phyloP scores from a whole-genome alignment of 1,140 invertebrate genomes.

The Drosophila kanapiae region DNA sequence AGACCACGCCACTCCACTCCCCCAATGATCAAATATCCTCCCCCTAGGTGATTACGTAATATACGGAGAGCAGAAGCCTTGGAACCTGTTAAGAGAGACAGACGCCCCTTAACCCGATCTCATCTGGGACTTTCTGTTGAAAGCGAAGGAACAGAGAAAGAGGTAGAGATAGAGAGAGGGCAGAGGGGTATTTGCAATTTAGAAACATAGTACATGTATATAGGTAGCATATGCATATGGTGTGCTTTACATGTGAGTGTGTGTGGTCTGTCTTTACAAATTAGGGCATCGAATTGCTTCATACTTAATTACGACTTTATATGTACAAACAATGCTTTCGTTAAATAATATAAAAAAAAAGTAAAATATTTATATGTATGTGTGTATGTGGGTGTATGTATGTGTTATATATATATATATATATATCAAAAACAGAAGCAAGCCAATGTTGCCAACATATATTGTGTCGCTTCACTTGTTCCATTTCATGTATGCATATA shows the following conservation, averaged over 20 bases:
- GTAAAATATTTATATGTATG: not conserved
- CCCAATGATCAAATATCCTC: no score
- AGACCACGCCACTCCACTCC: no score
- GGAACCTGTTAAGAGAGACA: no score
- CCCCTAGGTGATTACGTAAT: no score
- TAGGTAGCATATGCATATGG: conserved; percentile 1
- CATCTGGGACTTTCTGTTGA: no score
- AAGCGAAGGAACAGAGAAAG: not conserved
- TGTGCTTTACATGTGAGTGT: conserved; percentile 13
- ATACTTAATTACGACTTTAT: conserved; percentile 66
- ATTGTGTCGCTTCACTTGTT: conserved; percentile 22
- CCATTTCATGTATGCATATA: no score
- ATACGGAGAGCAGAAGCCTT: no score
- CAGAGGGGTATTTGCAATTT: not conserved
- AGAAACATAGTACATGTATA: conserved; percentile 2
- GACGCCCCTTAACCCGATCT: no score
- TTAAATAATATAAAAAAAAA: conserved; percentile 60
- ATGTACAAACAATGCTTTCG: conserved; percentile 63
- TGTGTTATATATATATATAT: not conserved
- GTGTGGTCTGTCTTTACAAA: conserved; percentile 10
- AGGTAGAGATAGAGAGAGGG: not conserved
- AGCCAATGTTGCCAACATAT: conserved; percentile 46
- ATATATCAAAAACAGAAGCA: conserved; percentile 33
- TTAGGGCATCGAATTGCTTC: conserved; percentile 36
- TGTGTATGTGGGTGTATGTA: not conserved